Base-by-base conservation (phyloP, 1,140 invertebrate species). In the Papilio aristodemus region DNA sequence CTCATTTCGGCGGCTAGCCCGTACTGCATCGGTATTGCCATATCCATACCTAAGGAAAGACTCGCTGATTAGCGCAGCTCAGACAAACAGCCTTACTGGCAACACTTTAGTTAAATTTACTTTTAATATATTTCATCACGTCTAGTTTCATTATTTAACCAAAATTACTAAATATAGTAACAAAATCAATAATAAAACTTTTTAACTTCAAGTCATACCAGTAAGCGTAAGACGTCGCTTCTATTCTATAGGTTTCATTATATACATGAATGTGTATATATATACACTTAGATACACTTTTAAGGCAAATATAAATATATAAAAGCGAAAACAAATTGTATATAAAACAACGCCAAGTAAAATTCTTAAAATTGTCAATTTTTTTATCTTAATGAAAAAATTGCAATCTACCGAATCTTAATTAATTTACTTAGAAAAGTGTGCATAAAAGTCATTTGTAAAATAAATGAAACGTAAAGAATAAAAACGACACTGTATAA, bases 11-110 rank as follows among this genome's bases (percentile, higher is more conserved):
- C 78, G 76, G 81, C 80, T 70, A 90, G 79, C 62, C 86, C 85
- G 81, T 84, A 90, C 85, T 81, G 86, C 78, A 88, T 83, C 85
- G 85, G 77, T 84, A 86, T 72, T 74, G 77, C 71, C 80, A 86
- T 84, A 75, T 90, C 84, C 73, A 80, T 77, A 87, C 88, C 88
- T 90, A 90, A 66, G 74, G 76, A 84, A 76, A 87, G 70, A 86
- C 73, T 73, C 64, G 66, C 66, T 41, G 69, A 77, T 82, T 79
- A 79, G 70, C 74, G 36, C 27, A 60, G 67, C 69, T 54, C 10
- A 62, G 54, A 41, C 50, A 32, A 32, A 32, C 2, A 9, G 17
- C 17, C 8, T 50, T 50, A 50, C 46, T 50, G 46, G 46, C 17
- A 50, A 50, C 46, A 50, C 46, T 50, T 22, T 6, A 32, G 27